Base-by-base conservation (phyloP, 2,113 vertebrate genomes). In the Ictalurus furcatus region DNA sequence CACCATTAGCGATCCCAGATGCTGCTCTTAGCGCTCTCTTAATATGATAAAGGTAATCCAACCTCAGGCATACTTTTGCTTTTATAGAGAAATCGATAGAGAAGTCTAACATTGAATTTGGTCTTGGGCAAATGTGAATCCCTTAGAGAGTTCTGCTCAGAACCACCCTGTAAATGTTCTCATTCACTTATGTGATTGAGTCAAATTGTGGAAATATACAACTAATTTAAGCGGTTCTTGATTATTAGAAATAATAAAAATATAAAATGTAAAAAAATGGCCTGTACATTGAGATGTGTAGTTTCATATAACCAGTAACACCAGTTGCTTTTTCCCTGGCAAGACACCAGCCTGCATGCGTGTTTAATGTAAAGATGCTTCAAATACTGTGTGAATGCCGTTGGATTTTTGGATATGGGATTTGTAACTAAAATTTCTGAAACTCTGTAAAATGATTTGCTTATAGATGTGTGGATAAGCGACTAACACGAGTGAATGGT, bases 11-110 rank as follows among this genome's bases (percentile, higher is more conserved):
- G 63, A 90, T 87, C 87, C 88, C 88, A 88, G 69, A 85, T 90
- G 87, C 91, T 73, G 88, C 91, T 90, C 89, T 91, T 90, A 90
- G 88, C 80, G 16, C 86, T 80, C 84, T 88, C 82, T 82, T 88
- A 89, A 90, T 90, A 91, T 90, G 90, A 91, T 88, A 89, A 92
- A 87, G 80, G 86, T 89, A 90, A 90, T 87, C 87, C 84, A 85
- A 89, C 86, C 88, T 61, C 89, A 80, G 84, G 89, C 78, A 86
- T 88, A 58, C 74, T 84, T 89, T 86, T 78, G 90, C 81, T 92
- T 92, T 91, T 92, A 92, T 91, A 91, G 87, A 88, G 78, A 88
- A 92, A 90, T 91, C 91, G 79, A 91, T 92, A 87, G 69, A 63
- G 61, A 86, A n/a, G 79, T 69, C 79, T 88, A 90, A 90, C 88